Evolutionary conservation across 37 sponge, comb jelly and placozoan genomes (phyloP).

Genomic region (Amphimedon queenslandica): DNA sequence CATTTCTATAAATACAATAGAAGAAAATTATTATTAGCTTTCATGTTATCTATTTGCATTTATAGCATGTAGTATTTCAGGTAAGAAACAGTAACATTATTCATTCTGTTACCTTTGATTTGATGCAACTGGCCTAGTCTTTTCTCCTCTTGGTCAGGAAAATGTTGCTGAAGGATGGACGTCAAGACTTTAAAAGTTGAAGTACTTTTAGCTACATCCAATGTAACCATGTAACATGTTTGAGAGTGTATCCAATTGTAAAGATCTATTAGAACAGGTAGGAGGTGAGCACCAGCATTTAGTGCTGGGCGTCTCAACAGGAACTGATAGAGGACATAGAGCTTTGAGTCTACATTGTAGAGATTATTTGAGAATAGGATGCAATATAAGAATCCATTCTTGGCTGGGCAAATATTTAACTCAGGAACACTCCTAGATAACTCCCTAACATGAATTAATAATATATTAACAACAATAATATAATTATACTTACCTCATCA

Average conservation of each 20-base stretch:
- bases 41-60: too few relatives aligned
- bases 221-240: neutral
- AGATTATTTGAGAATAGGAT: neutral
- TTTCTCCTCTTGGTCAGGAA: neutral
- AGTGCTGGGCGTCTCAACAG: neutral
- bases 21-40: too few relatives aligned
- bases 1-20: too few relatives aligned
- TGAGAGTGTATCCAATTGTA: neutral
- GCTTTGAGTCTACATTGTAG: neutral
- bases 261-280: slow-evolving; percentile 3
- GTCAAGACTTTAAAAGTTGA: neutral
- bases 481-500: too few relatives aligned
- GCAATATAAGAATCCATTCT: too few relatives aligned
- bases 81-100: too few relatives aligned
- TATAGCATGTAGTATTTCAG: too few relatives aligned
- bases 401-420: too few relatives aligned
- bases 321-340: neutral
- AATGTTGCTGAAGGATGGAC: neutral
- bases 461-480: too few relatives aligned
- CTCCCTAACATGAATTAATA: too few relatives aligned
- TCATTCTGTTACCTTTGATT: too few relatives aligned
- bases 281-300: slow-evolving; percentile 1
- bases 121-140: neutral
- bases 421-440: too few relatives aligned
- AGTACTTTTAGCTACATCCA: neutral